These are phyloP conservation scores for Zaprionus camerounensis DNA, from an alignment of 1,140 invertebrate genomes.

Conservation along the genomic window DNA sequence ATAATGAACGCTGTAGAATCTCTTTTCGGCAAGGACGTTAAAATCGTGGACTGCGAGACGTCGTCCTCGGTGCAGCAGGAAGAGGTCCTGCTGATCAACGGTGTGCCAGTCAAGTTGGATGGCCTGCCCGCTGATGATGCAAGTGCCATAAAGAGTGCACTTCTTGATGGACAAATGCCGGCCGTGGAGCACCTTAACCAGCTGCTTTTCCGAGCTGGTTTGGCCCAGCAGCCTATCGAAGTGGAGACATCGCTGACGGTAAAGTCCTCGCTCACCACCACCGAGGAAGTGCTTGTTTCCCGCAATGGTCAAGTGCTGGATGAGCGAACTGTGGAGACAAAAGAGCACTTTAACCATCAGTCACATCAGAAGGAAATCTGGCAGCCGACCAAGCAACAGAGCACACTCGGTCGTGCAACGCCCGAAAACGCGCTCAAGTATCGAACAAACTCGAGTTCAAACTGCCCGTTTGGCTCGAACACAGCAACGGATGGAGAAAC, in stretches of 20 bases:
- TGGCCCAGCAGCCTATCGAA: slow-evolving; percentile 89
- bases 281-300: slow-evolving; percentile 90
- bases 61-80: slow-evolving; percentile 90
- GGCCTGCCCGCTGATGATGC: slow-evolving; percentile 86
- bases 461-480: slow-evolving; percentile 53
- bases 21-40: slow-evolving; percentile 90
- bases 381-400: slow-evolving; percentile 85
- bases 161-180: slow-evolving; percentile 89
- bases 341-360: slow-evolving; percentile 90
- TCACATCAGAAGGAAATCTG: slow-evolving; percentile 89
- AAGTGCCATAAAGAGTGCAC: slow-evolving; percentile 88
- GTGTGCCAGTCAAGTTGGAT: slow-evolving; percentile 89
- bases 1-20: slow-evolving; percentile 92
- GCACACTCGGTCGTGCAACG: slow-evolving; percentile 49
- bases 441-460: slow-evolving; percentile 58
- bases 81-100: slow-evolving; percentile 91
- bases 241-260: slow-evolving; percentile 90
- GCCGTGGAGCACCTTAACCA: slow-evolving; percentile 90
- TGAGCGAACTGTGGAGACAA: slow-evolving; percentile 89
- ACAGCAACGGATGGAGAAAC: slow-evolving; percentile 48
- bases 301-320: slow-evolving; percentile 89
- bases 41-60: slow-evolving; percentile 91
- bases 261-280: slow-evolving; percentile 90
- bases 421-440: slow-evolving; percentile 71
- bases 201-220: slow-evolving; percentile 88